Evolutionary conservation across 2,113 vertebrate genomes (phyloP).

Genomic region (Neolamprologus longior): DNA sequence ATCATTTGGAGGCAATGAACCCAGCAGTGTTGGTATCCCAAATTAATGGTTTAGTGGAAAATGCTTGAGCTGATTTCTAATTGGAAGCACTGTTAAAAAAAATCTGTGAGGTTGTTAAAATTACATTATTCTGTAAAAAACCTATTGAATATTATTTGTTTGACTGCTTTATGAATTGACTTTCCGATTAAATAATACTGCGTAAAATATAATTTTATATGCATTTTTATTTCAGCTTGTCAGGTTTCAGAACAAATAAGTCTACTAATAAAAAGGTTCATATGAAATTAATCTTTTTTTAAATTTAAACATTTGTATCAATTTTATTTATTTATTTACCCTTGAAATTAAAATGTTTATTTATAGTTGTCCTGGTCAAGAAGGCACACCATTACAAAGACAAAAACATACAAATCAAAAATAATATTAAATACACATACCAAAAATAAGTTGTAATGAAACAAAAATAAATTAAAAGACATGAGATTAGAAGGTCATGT

Average conservation of each 20-base stretch:
- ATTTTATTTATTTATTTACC: neutral
- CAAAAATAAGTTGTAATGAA: neutral
- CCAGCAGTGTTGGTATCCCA: neutral
- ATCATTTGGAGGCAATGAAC: neutral
- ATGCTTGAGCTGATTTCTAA: neutral
- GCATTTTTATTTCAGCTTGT: neutral
- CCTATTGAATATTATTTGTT: accelerated
- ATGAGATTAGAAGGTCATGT: neutral
- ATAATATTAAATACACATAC: neutral
- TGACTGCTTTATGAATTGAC: neutral
- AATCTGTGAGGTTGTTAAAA: neutral
- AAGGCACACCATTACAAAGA: neutral
- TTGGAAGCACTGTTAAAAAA: neutral
- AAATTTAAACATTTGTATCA: neutral
- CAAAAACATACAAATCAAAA: neutral
- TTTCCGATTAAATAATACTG: neutral
- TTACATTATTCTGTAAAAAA: neutral
- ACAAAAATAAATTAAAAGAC: neutral
- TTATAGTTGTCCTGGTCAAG: neutral
- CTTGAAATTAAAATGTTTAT: neutral
- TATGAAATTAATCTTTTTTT: neutral
- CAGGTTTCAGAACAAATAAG: neutral
- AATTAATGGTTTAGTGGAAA: neutral
- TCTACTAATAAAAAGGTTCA: neutral
- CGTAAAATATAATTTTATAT: neutral